Evolutionary conservation across 2,888 invertebrate species (phyloP), one percentile per base, ranked within the genome.

Genomic region (Caenorhabditis sulstoni): DNA sequence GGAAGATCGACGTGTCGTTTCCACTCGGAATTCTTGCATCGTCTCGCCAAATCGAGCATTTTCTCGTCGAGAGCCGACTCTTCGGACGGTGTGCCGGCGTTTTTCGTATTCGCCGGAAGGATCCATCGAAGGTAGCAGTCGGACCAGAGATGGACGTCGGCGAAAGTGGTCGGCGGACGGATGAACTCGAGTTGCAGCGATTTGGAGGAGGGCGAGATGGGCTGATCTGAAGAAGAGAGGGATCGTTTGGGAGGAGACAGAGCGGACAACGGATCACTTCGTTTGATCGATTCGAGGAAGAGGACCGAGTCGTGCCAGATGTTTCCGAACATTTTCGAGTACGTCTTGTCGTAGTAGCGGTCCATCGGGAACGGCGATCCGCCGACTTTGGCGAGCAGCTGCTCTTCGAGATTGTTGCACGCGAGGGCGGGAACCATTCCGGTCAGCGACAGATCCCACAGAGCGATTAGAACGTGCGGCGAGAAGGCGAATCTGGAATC

Each of bases 361-460:
- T 68, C 67, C 20, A 84, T 39, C 5, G 84, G 84, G 59, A 81
- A 81, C 5, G 82, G 79, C 11, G 75, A 77, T 14, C 82, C 82
- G 12, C 66, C 74, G 9, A 78, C 71, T 35, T 50, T 37, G 14
- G 59, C 45, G 2, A 71, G 50, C 14, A 82, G 41, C 45, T 81
- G 81, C 39, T 85, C 84, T 14, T 74, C 62, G 2, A 81, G 44
- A 35, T 71, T 70, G 22, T 80, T 80, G 57, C 83, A 82, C 11
- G 82, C 50, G 92, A 97, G 97, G 44, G 96, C 96, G 87, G 96
- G 95, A 90, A 96, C 96, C 62, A 96, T 92, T 12, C 96, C 95
- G 85, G 95, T 93, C 88, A 95, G 94, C 14, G 94, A 93, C 37
- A 94, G 93, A 91, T 97, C 97, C 96, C 96, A 96, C 29, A 97